A percentile compares a stretch with the other conserved stretches of the same genome.
Conservation (phyloP, 2,113 vertebrate genomes). For the Neogobius melanostomus region DNA sequence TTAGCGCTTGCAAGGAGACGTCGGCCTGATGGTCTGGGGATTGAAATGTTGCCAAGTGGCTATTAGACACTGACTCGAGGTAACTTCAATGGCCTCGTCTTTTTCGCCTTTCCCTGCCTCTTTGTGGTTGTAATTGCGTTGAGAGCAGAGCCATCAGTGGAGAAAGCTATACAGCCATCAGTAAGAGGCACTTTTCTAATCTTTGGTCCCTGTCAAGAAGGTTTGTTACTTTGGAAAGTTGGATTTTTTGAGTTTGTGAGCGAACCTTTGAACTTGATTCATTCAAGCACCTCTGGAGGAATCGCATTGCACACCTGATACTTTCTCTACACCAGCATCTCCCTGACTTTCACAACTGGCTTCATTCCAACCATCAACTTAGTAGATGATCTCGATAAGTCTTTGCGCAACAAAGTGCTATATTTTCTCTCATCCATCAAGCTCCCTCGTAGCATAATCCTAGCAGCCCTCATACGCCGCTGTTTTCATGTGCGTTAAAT, state of each 20-base stretch:
- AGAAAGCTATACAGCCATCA: constrained; percentile 23
- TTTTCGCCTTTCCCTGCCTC: constrained; percentile 18
- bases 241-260: constrained; percentile 41
- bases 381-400: constrained; percentile 2
- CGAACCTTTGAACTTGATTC: constrained; percentile 40
- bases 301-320: neutral
- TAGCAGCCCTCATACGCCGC: neutral
- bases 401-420: neutral
- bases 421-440: neutral
- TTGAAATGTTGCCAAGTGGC: constrained; percentile 10
- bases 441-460: neutral
- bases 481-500: neutral
- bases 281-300: constrained; percentile 38
- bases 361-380: neutral
- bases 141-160: constrained; percentile 32
- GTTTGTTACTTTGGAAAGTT: constrained; percentile 45
- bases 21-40: constrained; percentile 1
- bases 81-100: constrained; percentile 23
- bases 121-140: constrained; percentile 45
- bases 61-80: constrained; percentile 22
- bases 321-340: neutral
- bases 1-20: constrained; percentile 10
- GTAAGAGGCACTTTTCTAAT: constrained; percentile 48
- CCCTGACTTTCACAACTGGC: neutral
- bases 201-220: constrained; percentile 38